Evolutionary conservation across 2,888 invertebrate species (phyloP).

Genomic region (Andrena trimmerana): DNA sequence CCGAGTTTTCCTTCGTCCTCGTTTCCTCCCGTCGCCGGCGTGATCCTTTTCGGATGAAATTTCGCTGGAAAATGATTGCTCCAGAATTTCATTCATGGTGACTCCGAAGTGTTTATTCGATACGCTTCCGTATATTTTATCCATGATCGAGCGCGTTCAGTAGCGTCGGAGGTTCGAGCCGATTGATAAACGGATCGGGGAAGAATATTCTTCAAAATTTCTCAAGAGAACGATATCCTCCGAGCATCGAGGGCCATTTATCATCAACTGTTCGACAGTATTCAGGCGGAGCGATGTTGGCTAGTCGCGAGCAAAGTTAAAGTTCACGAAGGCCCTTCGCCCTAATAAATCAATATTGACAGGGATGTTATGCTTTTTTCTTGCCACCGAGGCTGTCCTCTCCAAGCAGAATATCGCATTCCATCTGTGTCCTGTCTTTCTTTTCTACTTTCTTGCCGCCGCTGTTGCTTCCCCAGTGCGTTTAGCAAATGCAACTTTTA

Average conservation of each 20-base stretch:
- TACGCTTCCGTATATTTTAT: background rate
- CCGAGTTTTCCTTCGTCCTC: slow-evolving; percentile 13
- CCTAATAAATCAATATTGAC: slow-evolving; percentile 63
- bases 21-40: background rate
- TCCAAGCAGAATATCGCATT: slow-evolving; percentile 21
- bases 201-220: slow-evolving; percentile 18
- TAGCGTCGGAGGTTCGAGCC: background rate
- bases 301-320: slow-evolving; percentile 50
- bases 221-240: slow-evolving; percentile 11
- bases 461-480: background rate
- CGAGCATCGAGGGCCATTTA: slow-evolving; percentile 44
- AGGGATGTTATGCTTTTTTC: slow-evolving; percentile 40
- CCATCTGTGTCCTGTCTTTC: slow-evolving; percentile 28
- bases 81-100: background rate
- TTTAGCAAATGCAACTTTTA: slow-evolving; percentile 8
- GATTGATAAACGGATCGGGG: background rate
- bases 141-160: background rate
- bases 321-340: slow-evolving; percentile 45
- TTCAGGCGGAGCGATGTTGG: slow-evolving; percentile 26
- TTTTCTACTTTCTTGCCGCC: background rate
- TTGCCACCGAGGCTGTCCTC: background rate
- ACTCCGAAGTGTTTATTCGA: background rate
- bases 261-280: slow-evolving; percentile 48
- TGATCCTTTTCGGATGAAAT: slow-evolving; percentile 6
- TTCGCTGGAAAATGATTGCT: background rate